A percentile compares a stretch with the other conserved stretches of the same genome.
Conservation (phyloP, 2,113 vertebrate species). For the Neofelis nebulosa region DNA sequence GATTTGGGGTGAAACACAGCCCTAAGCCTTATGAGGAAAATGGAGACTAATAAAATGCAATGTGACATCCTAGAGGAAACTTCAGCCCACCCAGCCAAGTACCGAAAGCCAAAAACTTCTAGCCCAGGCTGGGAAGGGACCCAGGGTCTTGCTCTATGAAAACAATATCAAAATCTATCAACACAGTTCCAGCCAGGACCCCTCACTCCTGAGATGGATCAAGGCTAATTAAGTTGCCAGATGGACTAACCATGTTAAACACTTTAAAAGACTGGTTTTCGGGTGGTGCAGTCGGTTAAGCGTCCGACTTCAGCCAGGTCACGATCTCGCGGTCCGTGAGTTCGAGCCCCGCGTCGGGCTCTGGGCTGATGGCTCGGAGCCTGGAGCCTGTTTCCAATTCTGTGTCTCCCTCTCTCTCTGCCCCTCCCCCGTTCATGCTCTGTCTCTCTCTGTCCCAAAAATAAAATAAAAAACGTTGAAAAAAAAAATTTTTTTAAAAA, state of each 20-base stretch:
- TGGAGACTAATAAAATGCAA: background rate
- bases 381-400: too few species aligned
- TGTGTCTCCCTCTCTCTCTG: too few species aligned
- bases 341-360: too few species aligned
- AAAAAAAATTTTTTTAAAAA: too few species aligned
- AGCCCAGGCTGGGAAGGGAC: background rate
- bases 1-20: background rate
- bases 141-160: background rate
- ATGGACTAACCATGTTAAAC: background rate
- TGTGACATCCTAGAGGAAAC: background rate
- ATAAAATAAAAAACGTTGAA: too few species aligned
- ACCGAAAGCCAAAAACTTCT: background rate
- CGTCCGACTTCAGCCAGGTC: too few species aligned
- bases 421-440: too few species aligned
- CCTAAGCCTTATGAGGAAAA: background rate
- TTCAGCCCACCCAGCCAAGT: constrained; percentile 4
- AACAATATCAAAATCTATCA: background rate
- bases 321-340: too few species aligned
- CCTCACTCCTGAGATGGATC: background rate
- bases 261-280: background rate
- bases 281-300: too few species aligned
- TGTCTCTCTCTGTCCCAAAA: too few species aligned
- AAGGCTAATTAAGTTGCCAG: constrained; percentile 48
- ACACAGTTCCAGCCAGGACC: background rate
- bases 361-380: too few species aligned